These are phyloP conservation scores for Platycercus adscitus DNA, from an alignment of 2,113 vertebrate genomes.

Conservation along the genomic window DNA sequence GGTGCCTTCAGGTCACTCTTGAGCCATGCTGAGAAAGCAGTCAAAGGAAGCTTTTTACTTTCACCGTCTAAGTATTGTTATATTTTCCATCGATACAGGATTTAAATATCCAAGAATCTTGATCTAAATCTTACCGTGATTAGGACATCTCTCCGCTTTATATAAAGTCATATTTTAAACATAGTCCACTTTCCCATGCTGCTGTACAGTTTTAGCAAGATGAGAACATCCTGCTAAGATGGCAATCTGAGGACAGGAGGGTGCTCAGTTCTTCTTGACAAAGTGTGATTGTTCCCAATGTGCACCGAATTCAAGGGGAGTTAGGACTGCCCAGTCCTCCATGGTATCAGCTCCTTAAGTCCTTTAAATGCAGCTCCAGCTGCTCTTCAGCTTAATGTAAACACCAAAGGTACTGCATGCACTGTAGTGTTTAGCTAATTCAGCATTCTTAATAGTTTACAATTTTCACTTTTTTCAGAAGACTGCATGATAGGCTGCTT, in stretches of 20 bases:
- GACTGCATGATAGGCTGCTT: background rate
- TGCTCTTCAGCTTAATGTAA: background rate
- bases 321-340: background rate
- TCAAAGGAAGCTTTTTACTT: background rate
- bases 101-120: slow-evolving; percentile 10
- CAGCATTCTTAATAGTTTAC: background rate
- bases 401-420: background rate
- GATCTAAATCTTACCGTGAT: background rate
- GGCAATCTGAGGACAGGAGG: background rate
- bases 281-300: background rate
- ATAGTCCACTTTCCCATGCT: background rate
- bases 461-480: background rate
- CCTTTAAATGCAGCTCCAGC: background rate
- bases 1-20: slow-evolving; percentile 11
- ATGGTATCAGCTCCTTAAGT: background rate
- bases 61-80: background rate
- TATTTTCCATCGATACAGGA: background rate
- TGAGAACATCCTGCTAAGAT: background rate
- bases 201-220: background rate
- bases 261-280: background rate
- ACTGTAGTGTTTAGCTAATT: background rate
- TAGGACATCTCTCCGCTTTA: background rate
- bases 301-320: rapidly evolving
- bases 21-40: background rate
- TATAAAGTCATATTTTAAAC: background rate